A percentile compares a stretch with the other conserved stretches of the same genome.
Conservation (phyloP, 2,888 invertebrate genomes). For the Melanchra persicariae region DNA sequence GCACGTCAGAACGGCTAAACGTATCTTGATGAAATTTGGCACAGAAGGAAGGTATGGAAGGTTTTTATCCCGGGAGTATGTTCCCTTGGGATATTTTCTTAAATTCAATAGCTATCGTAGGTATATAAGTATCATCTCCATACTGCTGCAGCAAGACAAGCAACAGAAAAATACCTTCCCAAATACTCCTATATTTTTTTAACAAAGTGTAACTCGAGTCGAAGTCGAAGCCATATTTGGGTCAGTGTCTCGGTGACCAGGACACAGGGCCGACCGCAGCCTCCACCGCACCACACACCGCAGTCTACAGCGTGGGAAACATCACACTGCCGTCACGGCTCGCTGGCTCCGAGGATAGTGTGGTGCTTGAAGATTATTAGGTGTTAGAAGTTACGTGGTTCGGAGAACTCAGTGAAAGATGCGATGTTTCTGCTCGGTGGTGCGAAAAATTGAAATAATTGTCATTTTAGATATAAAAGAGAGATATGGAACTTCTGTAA, state of each 20-base stretch:
- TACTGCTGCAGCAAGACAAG: too few species aligned
- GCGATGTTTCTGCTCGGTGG: neutral
- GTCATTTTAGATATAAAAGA: neutral
- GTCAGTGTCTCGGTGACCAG: conserved; percentile 67
- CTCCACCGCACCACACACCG: conserved; percentile 37
- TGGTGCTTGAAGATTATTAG: neutral
- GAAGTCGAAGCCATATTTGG: conserved; percentile 57
- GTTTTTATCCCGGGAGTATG: too few species aligned
- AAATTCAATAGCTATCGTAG: too few species aligned
- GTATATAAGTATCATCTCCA: too few species aligned
- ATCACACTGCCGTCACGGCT: conserved; percentile 39
- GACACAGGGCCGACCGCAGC: conserved; percentile 60
- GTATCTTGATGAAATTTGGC: too few species aligned
- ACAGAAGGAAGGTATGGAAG: too few species aligned
- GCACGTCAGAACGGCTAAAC: too few species aligned
- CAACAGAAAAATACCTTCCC: neutral
- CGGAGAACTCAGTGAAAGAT: neutral
- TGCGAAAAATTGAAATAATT: neutral
- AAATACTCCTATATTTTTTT: neutral
- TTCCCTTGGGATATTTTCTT: too few species aligned
- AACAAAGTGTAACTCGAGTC: conserved; percentile 6
- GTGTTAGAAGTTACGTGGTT: neutral
- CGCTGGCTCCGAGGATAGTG: conserved; percentile 20
- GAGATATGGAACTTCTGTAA: too few species aligned
- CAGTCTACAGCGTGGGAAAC: conserved; percentile 58